Evolutionary conservation across 1,140 invertebrate species (phyloP).

Genomic region (Musca vetustissima): DNA sequence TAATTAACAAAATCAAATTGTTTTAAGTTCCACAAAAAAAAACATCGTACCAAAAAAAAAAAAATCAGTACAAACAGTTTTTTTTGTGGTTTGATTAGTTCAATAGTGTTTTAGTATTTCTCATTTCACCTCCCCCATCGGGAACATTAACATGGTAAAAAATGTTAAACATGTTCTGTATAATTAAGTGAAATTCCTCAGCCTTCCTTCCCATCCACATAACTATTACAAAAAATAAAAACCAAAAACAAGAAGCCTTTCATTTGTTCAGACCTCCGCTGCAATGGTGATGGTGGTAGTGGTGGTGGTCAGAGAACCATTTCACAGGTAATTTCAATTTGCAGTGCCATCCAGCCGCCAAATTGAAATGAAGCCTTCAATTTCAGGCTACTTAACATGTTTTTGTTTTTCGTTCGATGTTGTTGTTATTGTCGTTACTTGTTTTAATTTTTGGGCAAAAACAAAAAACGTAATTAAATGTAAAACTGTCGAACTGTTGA

Average conservation of each 20-base stretch:
- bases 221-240: neutral
- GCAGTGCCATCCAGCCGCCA: neutral
- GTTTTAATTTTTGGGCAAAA: neutral
- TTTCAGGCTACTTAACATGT: neutral
- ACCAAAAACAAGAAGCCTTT: neutral
- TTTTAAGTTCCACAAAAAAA: too few species aligned
- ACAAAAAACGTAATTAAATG: neutral
- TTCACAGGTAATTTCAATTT: constrained; percentile 1
- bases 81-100: too few species aligned
- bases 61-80: too few species aligned
- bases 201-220: neutral
- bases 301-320: too few species aligned
- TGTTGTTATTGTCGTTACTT: neutral
- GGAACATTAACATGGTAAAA: neutral
- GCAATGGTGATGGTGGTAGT: too few species aligned
- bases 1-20: too few species aligned
- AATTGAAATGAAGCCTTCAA: constrained; percentile 13
- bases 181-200: neutral
- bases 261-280: too few species aligned
- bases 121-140: too few species aligned
- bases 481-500: neutral
- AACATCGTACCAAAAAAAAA: too few species aligned
- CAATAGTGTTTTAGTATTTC: too few species aligned
- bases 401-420: too few species aligned
- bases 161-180: constrained; percentile 14